Percentiles rank a stretch among this genome's conserved stretches.
These are phyloP conservation scores for Eristalis arbustorum DNA, from an alignment of 2,888 invertebrate species.

Conservation along the genomic window DNA sequence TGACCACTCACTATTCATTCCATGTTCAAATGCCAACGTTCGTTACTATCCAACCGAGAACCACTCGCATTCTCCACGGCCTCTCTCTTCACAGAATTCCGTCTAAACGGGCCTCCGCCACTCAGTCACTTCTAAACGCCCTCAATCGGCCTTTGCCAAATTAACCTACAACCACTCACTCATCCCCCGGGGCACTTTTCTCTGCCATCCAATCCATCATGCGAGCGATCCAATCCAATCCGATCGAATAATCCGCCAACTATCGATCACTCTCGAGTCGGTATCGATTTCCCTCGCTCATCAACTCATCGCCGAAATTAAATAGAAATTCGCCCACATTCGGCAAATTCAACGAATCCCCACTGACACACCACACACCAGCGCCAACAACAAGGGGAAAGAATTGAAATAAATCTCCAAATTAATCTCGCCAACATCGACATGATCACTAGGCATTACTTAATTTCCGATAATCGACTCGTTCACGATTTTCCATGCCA, in stretches of 20 bases:
- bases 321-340: conserved; percentile 33
- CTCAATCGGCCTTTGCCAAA: not conserved
- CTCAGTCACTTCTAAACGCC: not conserved
- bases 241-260: not conserved
- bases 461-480: conserved; percentile 58
- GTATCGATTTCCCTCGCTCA: conserved; percentile 27
- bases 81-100: not conserved
- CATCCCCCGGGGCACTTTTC: not conserved
- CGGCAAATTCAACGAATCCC: not conserved
- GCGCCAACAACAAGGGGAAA: not conserved
- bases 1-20: no score
- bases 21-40: no score
- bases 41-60: no score
- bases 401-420: conserved; percentile 43
- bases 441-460: conserved; percentile 55
- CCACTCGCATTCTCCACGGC: no score
- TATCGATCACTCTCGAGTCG: conserved; percentile 36
- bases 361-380: not conserved
- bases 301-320: conserved; percentile 8
- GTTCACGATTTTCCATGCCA: conserved; percentile 58
- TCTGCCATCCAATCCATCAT: conserved; percentile 30
- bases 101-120: not conserved
- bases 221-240: not conserved
- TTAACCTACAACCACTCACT: not conserved
- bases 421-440: conserved; percentile 53